Evolutionary conservation across 2,797 vertebrate genomes (phyloP).

Genomic region (Oryzias dopingdopingensis): DNA sequence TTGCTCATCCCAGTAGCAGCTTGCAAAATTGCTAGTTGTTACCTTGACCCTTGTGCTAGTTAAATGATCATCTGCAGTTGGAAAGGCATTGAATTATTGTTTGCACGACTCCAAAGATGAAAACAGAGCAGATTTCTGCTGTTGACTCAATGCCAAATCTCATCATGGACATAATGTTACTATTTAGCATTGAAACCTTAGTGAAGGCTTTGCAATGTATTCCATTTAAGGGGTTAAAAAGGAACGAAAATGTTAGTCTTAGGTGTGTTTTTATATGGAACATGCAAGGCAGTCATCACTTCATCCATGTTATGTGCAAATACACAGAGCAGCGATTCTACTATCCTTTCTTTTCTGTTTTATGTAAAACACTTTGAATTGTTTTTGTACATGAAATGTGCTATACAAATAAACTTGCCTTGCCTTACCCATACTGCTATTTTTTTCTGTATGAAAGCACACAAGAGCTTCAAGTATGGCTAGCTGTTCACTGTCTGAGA

Average conservation of each 20-base stretch:
- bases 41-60: conserved; percentile 66
- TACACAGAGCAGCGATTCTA: conserved; percentile 10
- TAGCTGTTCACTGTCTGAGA: conserved; percentile 61
- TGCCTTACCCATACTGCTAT: conserved; percentile 16
- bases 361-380: too few species aligned
- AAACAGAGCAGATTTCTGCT: conserved; percentile 41
- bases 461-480: conserved; percentile 44
- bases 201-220: conserved; percentile 44
- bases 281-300: background rate
- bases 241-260: too few species aligned
- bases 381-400: too few species aligned
- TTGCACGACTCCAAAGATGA: conserved; percentile 49
- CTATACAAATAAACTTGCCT: too few species aligned
- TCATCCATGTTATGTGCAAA: conserved; percentile 3
- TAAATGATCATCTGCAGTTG: conserved; percentile 75
- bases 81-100: conserved; percentile 77
- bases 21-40: conserved; percentile 68
- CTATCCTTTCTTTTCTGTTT: background rate
- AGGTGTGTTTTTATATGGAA: too few species aligned
- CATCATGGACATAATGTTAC: conserved; percentile 68
- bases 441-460: conserved; percentile 36
- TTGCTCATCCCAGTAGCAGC: conserved; percentile 80
- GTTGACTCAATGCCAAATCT: conserved; percentile 65
- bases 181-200: conserved; percentile 67
- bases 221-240: background rate